phyloP scores from a whole-genome alignment of 2,113 vertebrate species.

The Rhinoderma darwinii region DNA sequence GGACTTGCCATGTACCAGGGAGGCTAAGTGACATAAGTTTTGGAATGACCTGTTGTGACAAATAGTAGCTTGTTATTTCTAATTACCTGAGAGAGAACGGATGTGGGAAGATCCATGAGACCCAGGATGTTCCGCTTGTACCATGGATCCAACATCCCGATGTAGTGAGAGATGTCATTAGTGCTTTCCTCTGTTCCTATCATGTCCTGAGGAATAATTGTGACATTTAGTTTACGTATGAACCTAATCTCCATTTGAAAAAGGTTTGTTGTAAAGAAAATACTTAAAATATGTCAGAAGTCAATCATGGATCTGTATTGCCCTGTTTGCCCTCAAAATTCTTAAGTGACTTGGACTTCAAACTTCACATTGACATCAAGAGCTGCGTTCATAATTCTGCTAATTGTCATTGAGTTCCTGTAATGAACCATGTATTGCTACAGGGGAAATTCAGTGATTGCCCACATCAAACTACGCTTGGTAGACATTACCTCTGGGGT shows the following conservation, averaged over 20 bases:
- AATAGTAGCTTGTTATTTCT: too few species aligned
- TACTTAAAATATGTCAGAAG: too few species aligned
- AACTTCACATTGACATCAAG: background rate
- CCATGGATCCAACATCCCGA: slow-evolving; percentile 97
- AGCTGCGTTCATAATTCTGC: background rate
- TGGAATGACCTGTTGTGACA: background rate
- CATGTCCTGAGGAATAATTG: slow-evolving; percentile 11
- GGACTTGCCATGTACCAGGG: too few species aligned
- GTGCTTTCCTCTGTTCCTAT: slow-evolving; percentile 82
- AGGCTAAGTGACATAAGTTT: too few species aligned
- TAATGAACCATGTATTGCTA: background rate
- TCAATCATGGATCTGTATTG: background rate
- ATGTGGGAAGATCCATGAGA: slow-evolving; percentile 85
- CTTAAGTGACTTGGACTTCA: background rate
- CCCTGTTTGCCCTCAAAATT: background rate
- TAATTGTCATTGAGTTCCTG: background rate
- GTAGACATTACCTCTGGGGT: background rate
- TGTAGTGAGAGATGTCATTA: slow-evolving; percentile 89
- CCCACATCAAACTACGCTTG: too few species aligned
- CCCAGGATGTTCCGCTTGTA: slow-evolving; percentile 91
- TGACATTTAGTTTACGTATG: background rate
- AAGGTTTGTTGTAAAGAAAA: too few species aligned
- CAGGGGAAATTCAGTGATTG: background rate
- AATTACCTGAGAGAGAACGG: slow-evolving; percentile 88
- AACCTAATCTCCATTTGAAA: too few species aligned